A percentile compares a stretch with the other conserved stretches of the same genome.
Evolutionary conservation across 2,113 vertebrate genomes (phyloP).

Genomic region (Barbus barbus): DNA sequence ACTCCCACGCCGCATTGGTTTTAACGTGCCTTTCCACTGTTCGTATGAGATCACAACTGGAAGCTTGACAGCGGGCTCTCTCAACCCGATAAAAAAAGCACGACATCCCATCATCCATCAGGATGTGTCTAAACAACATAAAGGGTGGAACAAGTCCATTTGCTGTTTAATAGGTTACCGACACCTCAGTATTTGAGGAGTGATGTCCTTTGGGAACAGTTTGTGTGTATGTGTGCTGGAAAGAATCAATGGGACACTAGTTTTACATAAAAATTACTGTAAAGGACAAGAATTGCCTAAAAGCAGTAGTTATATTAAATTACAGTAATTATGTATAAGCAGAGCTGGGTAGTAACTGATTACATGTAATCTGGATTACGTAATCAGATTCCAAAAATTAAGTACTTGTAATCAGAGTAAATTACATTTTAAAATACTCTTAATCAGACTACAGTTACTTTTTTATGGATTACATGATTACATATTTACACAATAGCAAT

Average conservation of each 20-base stretch:
- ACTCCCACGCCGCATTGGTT: not conserved
- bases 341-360: no score
- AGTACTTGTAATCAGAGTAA: no score
- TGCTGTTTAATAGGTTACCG: conserved; percentile 68
- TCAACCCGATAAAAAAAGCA: conserved; percentile 15
- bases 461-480: no score
- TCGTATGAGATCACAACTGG: conserved; percentile 25
- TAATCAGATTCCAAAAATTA: no score
- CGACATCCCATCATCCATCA: conserved; percentile 8
- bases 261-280: not conserved
- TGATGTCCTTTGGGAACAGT: not conserved
- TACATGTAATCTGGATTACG: no score
- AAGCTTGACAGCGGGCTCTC: conserved; percentile 1
- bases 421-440: no score
- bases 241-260: not conserved
- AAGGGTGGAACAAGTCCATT: conserved; percentile 67
- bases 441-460: no score
- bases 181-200: conserved; percentile 57
- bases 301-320: not conserved
- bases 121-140: conserved; percentile 65
- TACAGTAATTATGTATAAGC: not conserved
- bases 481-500: no score
- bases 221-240: conserved; percentile 13
- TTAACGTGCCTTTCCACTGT: not conserved
- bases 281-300: not conserved